A percentile compares a stretch with the other conserved stretches of the same genome.
Evolutionary conservation across 2,113 vertebrate species (phyloP).

Genomic region (Mirounga angustirostris): DNA sequence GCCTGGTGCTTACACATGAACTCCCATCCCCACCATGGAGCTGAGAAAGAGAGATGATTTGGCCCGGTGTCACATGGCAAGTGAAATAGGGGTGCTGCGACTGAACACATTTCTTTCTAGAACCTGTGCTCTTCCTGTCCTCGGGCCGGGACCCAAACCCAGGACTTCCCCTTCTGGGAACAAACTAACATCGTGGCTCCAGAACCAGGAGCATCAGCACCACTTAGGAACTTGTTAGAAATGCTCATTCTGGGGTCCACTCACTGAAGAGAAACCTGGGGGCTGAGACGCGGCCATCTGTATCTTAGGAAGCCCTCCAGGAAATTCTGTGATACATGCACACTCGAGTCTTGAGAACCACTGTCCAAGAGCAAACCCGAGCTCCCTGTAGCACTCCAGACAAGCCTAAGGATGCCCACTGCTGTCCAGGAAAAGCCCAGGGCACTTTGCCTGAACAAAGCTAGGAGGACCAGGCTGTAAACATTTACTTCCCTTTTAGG

Average conservation of each 20-base stretch:
- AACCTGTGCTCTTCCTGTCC: neutral
- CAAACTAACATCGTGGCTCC: neutral
- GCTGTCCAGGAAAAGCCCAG: neutral
- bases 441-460: neutral
- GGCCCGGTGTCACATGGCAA: neutral
- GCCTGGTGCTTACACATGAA: neutral
- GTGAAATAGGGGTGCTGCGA: neutral
- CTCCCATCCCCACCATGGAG: neutral
- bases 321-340: neutral
- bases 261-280: neutral
- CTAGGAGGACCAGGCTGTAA: constrained; percentile 13
- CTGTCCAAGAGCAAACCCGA: neutral
- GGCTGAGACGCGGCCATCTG: neutral
- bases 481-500: constrained; percentile 60
- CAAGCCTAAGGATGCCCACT: neutral
- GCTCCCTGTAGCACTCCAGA: neutral
- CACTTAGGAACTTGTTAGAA: neutral
- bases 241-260: neutral
- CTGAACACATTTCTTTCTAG: neutral
- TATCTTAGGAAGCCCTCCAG: neutral
- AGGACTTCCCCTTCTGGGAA: neutral
- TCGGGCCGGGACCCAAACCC: neutral
- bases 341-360: neutral
- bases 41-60: neutral
- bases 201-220: neutral